Evolutionary conservation across 2,888 invertebrate genomes (phyloP).

Genomic region (Ceriagrion tenellum): DNA sequence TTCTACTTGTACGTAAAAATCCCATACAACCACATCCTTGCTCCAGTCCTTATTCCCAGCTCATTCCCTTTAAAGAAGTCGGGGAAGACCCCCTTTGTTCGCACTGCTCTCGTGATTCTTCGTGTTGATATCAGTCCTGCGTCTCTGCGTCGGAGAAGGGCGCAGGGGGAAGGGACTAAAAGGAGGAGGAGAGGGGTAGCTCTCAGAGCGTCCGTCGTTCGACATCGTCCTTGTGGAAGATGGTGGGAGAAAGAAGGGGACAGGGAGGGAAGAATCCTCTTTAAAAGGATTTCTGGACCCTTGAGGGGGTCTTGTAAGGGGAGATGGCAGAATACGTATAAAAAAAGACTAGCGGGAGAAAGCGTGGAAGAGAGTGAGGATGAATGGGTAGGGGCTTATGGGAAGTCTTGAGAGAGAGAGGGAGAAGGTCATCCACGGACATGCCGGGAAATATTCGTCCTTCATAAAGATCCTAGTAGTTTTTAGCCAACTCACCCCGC

Average conservation of each 20-base stretch:
- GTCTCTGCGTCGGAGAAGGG: background rate
- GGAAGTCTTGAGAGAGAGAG: background rate
- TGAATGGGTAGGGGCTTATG: background rate
- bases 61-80: background rate
- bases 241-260: background rate
- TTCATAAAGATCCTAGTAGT: background rate
- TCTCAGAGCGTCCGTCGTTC: background rate
- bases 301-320: background rate
- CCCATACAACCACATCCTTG: too few relatives aligned
- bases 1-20: too few relatives aligned
- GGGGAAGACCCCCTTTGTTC: background rate
- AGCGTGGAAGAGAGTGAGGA: background rate
- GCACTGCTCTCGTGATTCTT: background rate
- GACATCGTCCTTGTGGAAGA: background rate
- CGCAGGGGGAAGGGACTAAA: too few relatives aligned
- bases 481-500: too few relatives aligned
- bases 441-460: background rate
- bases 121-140: background rate
- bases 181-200: too few relatives aligned
- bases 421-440: background rate
- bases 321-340: background rate
- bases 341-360: background rate
- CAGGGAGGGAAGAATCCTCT: background rate
- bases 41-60: background rate
- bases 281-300: background rate